Evolutionary conservation across 2,888 invertebrate genomes (phyloP).

Genomic region (Yponomeuta sedellus): DNA sequence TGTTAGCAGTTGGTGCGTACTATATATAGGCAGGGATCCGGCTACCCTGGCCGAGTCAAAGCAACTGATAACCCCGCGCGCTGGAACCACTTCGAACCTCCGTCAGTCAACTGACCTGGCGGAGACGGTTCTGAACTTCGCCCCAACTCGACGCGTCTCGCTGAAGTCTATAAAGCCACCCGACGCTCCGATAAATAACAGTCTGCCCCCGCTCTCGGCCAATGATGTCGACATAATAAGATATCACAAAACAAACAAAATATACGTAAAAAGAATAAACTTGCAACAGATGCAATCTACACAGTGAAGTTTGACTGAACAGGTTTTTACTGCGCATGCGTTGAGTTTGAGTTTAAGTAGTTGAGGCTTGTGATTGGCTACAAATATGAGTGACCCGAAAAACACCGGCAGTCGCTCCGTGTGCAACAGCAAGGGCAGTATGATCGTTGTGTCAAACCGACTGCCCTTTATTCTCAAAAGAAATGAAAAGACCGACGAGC

Average conservation of each 20-base stretch:
- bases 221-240: constrained; percentile 53
- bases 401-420: constrained; percentile 50
- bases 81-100: constrained; percentile 46
- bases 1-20: too few relatives aligned
- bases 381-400: constrained; percentile 51
- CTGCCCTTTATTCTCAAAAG: constrained; percentile 90
- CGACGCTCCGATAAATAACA: constrained; percentile 58
- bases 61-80: constrained; percentile 53
- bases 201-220: constrained; percentile 61
- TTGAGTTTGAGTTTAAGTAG: too few relatives aligned
- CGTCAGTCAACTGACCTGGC: constrained; percentile 31
- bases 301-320: constrained; percentile 13
- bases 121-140: constrained; percentile 35
- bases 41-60: constrained; percentile 36
- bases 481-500: constrained; percentile 81
- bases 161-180: constrained; percentile 66
- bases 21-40: not conserved
- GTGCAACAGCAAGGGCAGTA: constrained; percentile 80
- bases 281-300: not conserved
- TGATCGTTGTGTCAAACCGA: constrained; percentile 94
- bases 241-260: constrained; percentile 5
- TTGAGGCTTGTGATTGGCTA: constrained; percentile 62
- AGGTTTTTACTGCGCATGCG: constrained; percentile 55
- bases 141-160: constrained; percentile 53
- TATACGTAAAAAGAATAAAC: not conserved